Percentiles rank a stretch among this genome's conserved stretches.
Conservation (phyloP, 2,797 vertebrate species). For the Leucoraja ocellata region DNA sequence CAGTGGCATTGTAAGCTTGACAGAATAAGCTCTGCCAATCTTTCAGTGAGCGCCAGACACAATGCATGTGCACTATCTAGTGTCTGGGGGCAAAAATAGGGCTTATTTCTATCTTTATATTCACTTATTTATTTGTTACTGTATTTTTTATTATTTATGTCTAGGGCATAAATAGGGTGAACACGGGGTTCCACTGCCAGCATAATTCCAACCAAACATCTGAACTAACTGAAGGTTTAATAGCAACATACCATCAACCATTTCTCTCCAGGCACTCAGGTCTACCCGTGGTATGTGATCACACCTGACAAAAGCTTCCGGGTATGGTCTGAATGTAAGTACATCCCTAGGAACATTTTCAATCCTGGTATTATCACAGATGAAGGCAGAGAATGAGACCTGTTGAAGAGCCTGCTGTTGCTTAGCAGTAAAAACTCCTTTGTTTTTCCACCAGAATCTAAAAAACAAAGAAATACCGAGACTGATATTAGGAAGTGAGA, state of each 20-base stretch:
- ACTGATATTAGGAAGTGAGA: neutral
- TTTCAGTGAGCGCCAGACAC: no score
- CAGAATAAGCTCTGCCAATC: no score
- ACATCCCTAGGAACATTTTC: conserved; percentile 55
- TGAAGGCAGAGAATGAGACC: conserved; percentile 57
- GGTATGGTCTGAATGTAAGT: conserved; percentile 52
- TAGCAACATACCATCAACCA: neutral
- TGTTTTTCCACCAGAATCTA: conserved; percentile 79
- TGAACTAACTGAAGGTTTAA: neutral
- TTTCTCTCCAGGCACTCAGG: conserved; percentile 60
- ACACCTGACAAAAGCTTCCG: conserved; percentile 55
- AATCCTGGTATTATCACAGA: conserved; percentile 79
- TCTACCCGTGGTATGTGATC: conserved; percentile 48
- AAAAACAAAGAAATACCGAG: conserved; percentile 42
- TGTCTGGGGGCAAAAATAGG: no score
- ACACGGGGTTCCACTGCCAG: no score
- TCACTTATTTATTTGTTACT: no score
- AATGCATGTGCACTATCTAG: no score
- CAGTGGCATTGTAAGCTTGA: no score
- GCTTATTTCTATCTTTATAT: no score
- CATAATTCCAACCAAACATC: neutral
- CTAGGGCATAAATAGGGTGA: no score
- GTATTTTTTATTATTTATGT: no score
- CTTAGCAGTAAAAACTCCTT: conserved; percentile 59
- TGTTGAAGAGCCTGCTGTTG: conserved; percentile 57